Conservation (phyloP, 2,797 vertebrate species). For the Platyrinchus mystaceus region DNA sequence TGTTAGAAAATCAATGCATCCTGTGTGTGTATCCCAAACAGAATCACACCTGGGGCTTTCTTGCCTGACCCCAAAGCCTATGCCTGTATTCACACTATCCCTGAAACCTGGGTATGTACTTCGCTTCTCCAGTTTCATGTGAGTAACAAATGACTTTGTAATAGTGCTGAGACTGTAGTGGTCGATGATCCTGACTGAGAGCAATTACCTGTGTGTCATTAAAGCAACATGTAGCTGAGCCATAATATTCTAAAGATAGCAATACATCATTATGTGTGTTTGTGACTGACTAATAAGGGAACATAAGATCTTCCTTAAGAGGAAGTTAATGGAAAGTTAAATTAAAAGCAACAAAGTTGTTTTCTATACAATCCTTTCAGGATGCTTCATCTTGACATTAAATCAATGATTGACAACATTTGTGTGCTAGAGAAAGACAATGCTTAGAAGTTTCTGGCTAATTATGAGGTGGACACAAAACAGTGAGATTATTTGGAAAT, state of each 20-base stretch:
- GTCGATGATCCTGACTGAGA: neutral
- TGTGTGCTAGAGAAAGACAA: neutral
- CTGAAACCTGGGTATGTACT: neutral
- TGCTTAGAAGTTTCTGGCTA: neutral
- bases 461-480: neutral
- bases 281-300: neutral
- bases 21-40: neutral
- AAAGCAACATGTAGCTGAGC: neutral
- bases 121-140: neutral
- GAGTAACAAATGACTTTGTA: neutral
- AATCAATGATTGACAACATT: neutral
- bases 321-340: neutral
- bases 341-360: neutral
- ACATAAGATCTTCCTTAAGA: neutral
- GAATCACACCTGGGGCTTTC: neutral
- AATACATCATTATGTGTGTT: neutral
- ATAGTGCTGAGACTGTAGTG: neutral
- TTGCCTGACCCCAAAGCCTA: neutral
- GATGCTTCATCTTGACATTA: neutral
- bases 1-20: neutral
- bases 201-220: neutral
- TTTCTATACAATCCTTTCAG: neutral
- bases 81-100: neutral
- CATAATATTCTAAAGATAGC: conserved; percentile 16
- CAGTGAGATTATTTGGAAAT: neutral